Base-by-base conservation (phyloP, 1,140 invertebrate species). In the Himalopsyche phryganea region DNA sequence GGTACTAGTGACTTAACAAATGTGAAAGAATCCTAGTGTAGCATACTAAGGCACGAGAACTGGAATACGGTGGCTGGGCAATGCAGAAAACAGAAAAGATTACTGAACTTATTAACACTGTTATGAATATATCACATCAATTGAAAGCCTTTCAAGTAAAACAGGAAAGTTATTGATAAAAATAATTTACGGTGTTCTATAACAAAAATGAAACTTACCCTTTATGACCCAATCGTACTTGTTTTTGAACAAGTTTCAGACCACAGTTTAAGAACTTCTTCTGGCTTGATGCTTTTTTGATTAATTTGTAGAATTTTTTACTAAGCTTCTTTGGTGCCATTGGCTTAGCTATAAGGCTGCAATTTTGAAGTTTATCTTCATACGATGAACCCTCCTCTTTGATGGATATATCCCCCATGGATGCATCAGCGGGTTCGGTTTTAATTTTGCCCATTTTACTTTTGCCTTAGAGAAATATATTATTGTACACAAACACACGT, bases 261-360 rank as follows among this genome's bases (percentile, higher is more conserved):
- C 93, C 92, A 71, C 89, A 89, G 44, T 88, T 75, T 3, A 95
- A 70, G 64, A 80, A 86, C 7, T 83, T 84, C 71, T 91, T 92
- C 45, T 94, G 85, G 67, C 91, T 85, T 17, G 81, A 81, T 1
- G 89, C 90, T 85, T 96, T 97, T 68, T 93, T 96, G 1, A 98
- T 87, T 1, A 94, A 79, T 82, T 98, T 98, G 65, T 91, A 94
- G 52, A 96, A 83, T 74, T 92, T 94, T 78, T 97, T 97, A n/a
- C 90, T 83, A 42, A 96, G 73, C 76, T 98, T 97, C 67, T 92
- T 92, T 0, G 87, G 76, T 13, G 94, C 94, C 83, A 98, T 89
- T 0, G 95, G 95, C 66, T 90, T 86, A 0, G 94, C 85, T 46
- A 98, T 96, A 9, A 85, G 68, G 70, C 85, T 94, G 23, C 91